A percentile compares a stretch with the other conserved stretches of the same genome.
These are phyloP conservation scores for Lysandra bellargus DNA, from an alignment of 2,888 invertebrate genomes.

Conservation along the genomic window DNA sequence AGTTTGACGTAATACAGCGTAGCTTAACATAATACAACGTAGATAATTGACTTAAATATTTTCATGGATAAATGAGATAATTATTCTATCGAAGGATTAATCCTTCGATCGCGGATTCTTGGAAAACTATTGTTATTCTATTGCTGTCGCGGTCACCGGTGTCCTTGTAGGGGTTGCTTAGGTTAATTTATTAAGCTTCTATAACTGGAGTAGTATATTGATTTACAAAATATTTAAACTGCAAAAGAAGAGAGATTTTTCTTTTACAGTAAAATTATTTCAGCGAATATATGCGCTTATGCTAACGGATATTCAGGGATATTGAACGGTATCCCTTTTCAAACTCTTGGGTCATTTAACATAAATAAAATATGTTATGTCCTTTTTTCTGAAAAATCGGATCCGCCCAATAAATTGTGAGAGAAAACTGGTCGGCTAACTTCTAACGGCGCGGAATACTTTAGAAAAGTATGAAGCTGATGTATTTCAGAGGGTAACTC, in stretches of 20 bases:
- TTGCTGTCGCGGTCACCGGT: too few relatives aligned
- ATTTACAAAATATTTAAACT: neutral
- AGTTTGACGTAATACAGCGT: neutral
- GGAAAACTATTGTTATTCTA: too few relatives aligned
- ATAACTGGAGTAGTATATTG: neutral
- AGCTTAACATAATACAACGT: neutral
- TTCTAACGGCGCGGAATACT: conserved; percentile 9
- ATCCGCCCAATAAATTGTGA: neutral
- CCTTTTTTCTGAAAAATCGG: neutral
- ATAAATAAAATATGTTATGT: neutral
- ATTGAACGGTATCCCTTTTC: neutral
- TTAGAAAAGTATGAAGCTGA: neutral
- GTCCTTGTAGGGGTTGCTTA: too few relatives aligned
- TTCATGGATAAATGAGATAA: neutral
- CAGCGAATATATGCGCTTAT: neutral
- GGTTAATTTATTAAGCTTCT: neutral
- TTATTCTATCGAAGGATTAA: neutral
- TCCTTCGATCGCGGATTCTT: too few relatives aligned
- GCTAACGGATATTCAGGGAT: neutral
- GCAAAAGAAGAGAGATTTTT: too few relatives aligned
- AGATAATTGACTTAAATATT: neutral
- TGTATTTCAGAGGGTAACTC: too few relatives aligned
- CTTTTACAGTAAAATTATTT: neutral
- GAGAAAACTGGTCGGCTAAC: neutral
- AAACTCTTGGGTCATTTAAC: conserved; percentile 14